These are phyloP conservation scores for Galeopsomyia nigrocyanea DNA, from an alignment of 2,888 invertebrate genomes.

Conservation along the genomic window DNA sequence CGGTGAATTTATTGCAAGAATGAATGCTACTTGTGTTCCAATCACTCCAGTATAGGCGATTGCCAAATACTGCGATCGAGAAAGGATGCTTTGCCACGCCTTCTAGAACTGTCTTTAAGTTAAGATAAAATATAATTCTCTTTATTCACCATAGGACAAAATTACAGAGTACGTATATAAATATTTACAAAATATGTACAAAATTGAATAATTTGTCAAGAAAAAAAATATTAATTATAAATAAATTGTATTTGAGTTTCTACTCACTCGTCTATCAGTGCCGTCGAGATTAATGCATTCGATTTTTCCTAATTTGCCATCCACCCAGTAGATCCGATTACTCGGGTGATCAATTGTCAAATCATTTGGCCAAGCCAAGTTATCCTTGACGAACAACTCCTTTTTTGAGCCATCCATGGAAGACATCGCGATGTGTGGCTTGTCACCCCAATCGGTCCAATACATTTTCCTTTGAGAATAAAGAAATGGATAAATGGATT, in stretches of 20 bases:
- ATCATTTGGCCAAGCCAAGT: slow-evolving; percentile 87
- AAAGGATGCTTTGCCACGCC: slow-evolving; percentile 85
- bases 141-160: no score
- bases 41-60: slow-evolving; percentile 91
- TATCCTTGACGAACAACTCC: slow-evolving; percentile 73
- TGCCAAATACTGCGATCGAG: slow-evolving; percentile 88
- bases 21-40: slow-evolving; percentile 83
- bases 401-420: slow-evolving; percentile 87
- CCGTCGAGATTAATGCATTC: slow-evolving; percentile 78
- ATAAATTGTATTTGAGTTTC: background rate
- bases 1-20: slow-evolving; percentile 83
- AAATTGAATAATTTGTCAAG: no score
- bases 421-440: slow-evolving; percentile 81
- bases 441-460: slow-evolving; percentile 91
- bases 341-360: slow-evolving; percentile 86
- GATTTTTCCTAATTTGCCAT: slow-evolving; percentile 78
- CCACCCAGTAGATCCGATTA: slow-evolving; percentile 89
- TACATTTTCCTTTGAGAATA: slow-evolving; percentile 85
- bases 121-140: no score
- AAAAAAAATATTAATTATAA: no score
- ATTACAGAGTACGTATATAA: background rate
- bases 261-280: slow-evolving; percentile 74
- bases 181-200: no score
- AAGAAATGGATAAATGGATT: no score
- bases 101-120: slow-evolving; percentile 68